phyloP scores from a whole-genome alignment of 2,797 vertebrate genomes.

The Sebastes vulpes region DNA sequence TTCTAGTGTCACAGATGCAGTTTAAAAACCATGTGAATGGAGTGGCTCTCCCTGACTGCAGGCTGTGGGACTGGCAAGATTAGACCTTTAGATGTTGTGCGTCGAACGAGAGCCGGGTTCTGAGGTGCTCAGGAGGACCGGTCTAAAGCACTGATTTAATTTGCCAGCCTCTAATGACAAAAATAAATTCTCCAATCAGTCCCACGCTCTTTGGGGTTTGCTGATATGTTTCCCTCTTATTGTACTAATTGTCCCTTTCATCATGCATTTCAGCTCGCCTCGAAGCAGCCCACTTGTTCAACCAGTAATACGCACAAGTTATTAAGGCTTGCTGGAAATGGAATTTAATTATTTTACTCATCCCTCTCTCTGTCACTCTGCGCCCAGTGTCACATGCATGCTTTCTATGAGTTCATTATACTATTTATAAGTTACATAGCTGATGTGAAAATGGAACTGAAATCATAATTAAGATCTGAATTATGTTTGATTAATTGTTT shows the following conservation, averaged over 20 bases:
- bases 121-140: constrained; percentile 54
- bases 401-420: constrained; percentile 3
- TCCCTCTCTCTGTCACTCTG: constrained; percentile 23
- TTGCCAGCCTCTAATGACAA: constrained; percentile 72
- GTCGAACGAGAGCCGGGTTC: constrained; percentile 63
- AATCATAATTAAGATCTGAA: constrained; percentile 5
- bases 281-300: constrained; percentile 18
- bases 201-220: constrained; percentile 63
- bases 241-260: constrained; percentile 75
- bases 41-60: constrained; percentile 67
- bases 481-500: constrained; percentile 5
- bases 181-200: constrained; percentile 71
- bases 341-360: constrained; percentile 31
- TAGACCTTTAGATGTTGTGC: constrained; percentile 79
- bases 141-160: constrained; percentile 80
- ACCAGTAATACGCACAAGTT: constrained; percentile 22
- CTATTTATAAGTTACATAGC: background rate
- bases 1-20: constrained; percentile 79
- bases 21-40: constrained; percentile 73
- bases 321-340: constrained; percentile 45
- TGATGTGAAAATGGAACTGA: constrained; percentile 5
- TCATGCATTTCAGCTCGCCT: constrained; percentile 49
- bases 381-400: background rate
- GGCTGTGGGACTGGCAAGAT: constrained; percentile 72
- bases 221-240: constrained; percentile 72